Conservation (phyloP, 2,888 invertebrate genomes). For the Andrena bucephala region DNA sequence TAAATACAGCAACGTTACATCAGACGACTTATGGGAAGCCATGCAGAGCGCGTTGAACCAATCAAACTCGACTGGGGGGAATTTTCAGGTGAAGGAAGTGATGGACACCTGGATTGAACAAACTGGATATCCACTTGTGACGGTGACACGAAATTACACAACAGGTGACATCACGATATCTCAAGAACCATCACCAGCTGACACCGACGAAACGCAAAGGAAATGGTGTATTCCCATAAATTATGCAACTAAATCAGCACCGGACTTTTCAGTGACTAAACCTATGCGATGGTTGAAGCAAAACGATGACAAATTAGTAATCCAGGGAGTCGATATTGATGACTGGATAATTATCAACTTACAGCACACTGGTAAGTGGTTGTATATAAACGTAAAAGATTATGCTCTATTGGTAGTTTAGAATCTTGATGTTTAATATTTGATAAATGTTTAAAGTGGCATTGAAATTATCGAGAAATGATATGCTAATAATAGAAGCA, state of each 20-base stretch:
- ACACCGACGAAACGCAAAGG: conserved; percentile 5
- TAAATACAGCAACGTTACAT: conserved; percentile 82
- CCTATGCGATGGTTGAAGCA: conserved; percentile 58
- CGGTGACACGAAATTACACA: conserved; percentile 86
- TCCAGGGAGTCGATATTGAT: conserved; percentile 49
- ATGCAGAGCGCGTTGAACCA: conserved; percentile 54
- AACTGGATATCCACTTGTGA: conserved; percentile 88
- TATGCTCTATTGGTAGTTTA: no score
- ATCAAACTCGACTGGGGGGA: conserved; percentile 66
- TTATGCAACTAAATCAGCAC: conserved; percentile 61
- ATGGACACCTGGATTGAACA: conserved; percentile 88
- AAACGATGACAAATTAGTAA: conserved; percentile 36
- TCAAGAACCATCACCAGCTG: conserved; percentile 81
- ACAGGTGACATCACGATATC: conserved; percentile 85
- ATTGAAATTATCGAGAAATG: no score
- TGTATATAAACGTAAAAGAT: no score
- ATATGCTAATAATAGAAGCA: no score
- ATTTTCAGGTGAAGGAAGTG: conserved; percentile 81
- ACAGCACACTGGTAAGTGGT: conserved; percentile 86
- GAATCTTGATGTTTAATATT: no score
- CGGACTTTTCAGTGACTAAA: conserved; percentile 56
- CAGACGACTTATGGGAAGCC: conserved; percentile 85
- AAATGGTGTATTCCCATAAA: conserved; percentile 78
- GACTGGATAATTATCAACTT: conserved; percentile 88
- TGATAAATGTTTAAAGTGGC: no score